phyloP scores from a whole-genome alignment of 2,113 vertebrate genomes.

The Emydocephalus ijimae region DNA sequence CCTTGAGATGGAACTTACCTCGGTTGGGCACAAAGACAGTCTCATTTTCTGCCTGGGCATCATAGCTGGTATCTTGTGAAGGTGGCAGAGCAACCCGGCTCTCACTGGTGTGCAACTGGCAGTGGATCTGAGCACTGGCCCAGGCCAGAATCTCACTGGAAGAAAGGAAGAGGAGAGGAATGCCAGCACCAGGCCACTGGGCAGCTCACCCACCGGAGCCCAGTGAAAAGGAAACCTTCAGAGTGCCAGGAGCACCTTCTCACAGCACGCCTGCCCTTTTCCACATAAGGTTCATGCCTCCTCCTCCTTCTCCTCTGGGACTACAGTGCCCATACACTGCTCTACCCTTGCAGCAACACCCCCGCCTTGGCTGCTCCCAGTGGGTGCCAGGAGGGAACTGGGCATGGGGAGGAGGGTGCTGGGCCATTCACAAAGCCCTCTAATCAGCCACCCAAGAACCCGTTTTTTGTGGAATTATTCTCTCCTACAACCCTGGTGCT shows the following conservation, averaged over 20 bases:
- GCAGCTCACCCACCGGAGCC: neutral
- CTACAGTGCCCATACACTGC: neutral
- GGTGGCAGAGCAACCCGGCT: slow-evolving; percentile 85
- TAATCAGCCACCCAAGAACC: neutral
- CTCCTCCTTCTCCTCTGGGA: neutral
- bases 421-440: neutral
- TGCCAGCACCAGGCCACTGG: no score
- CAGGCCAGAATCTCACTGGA: slow-evolving; percentile 93
- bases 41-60: slow-evolving; percentile 93
- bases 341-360: neutral
- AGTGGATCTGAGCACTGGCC: slow-evolving; percentile 98
- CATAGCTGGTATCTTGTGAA: slow-evolving; percentile 82
- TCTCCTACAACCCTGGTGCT: neutral
- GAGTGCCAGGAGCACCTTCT: neutral
- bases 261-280: neutral
- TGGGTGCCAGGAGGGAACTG: neutral
- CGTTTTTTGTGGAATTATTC: neutral
- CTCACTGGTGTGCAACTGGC: slow-evolving; percentile 95
- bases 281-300: neutral
- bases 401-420: neutral
- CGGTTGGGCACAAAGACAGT: slow-evolving; percentile 94
- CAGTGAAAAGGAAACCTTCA: neutral
- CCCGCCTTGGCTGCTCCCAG: neutral
- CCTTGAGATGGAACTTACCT: slow-evolving; percentile 73
- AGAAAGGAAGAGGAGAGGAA: neutral